Percentiles rank a stretch among this genome's conserved stretches.
Conservation (phyloP, 2,797 vertebrate species). For the Helarctos malayanus region DNA sequence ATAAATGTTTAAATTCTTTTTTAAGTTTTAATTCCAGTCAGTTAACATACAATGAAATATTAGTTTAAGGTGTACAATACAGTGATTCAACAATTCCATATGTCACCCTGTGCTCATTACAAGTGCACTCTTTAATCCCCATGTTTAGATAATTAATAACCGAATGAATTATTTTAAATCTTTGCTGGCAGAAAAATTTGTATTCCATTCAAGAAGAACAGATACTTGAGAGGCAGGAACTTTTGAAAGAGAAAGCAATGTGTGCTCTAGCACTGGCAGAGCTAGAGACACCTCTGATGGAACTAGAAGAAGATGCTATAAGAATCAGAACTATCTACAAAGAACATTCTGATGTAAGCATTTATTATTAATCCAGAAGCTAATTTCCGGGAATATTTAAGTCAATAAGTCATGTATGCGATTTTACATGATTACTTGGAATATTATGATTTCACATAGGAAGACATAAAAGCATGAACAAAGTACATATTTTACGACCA, state of each 20-base stretch:
- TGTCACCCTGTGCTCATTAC: not conserved
- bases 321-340: slow-evolving; percentile 59
- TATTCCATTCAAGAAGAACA: slow-evolving; percentile 75
- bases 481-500: not conserved
- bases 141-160: slow-evolving; percentile 12
- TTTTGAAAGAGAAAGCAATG: slow-evolving; percentile 35
- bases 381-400: not conserved
- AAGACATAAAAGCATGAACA: not conserved
- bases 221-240: slow-evolving; percentile 23
- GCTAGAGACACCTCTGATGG: slow-evolving; percentile 51
- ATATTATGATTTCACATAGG: not conserved
- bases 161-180: slow-evolving; percentile 48
- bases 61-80: not conserved
- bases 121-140: not conserved
- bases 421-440: not conserved
- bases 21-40: not conserved
- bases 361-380: not conserved
- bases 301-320: slow-evolving; percentile 70
- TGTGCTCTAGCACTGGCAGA: slow-evolving; percentile 63
- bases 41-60: not conserved
- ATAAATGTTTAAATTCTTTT: not conserved
- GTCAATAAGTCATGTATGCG: not conserved
- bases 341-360: slow-evolving; percentile 74
- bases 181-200: slow-evolving; percentile 83
- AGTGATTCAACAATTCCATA: not conserved